A percentile compares a stretch with the other conserved stretches of the same genome.
These are phyloP conservation scores for Protobothrops flavoviridis DNA, from an alignment of 2,113 vertebrate species.

Conservation along the genomic window DNA sequence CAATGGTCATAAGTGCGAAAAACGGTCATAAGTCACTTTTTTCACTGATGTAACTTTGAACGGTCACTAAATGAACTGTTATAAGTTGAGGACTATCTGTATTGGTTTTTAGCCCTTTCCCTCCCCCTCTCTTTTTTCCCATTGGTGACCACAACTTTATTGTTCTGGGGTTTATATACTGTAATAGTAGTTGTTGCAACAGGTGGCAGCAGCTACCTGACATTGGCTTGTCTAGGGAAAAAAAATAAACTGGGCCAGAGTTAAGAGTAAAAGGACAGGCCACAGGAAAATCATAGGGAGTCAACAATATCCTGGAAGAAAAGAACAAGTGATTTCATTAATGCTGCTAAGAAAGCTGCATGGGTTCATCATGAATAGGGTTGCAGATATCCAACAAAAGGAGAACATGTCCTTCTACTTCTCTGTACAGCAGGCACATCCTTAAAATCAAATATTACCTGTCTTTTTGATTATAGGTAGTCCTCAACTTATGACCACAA, in stretches of 20 bases:
- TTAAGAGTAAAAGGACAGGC: background rate
- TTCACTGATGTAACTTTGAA: too few relatives aligned
- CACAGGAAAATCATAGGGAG: background rate
- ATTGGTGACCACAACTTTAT: background rate
- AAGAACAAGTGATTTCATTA: background rate
- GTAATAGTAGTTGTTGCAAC: background rate
- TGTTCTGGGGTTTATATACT: background rate
- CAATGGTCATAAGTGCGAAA: too few relatives aligned
- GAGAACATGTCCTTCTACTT: background rate
- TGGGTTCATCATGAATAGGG: background rate
- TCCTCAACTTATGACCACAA: too few relatives aligned
- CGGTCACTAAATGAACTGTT: too few relatives aligned
- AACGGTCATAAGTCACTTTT: too few relatives aligned
- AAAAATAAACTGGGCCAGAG: background rate
- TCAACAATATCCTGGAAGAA: background rate
- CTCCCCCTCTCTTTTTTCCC: rapidly evolving
- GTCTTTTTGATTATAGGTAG: background rate
- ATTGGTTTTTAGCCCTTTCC: background rate
- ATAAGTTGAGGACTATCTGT: too few relatives aligned
- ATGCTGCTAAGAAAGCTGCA: background rate
- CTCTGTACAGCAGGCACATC: background rate
- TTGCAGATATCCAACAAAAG: background rate
- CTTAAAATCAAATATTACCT: background rate
- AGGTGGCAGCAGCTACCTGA: background rate
- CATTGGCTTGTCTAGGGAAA: background rate